These are phyloP conservation scores for Heliconius ethilla DNA, from an alignment of 2,888 invertebrate species.

Conservation along the genomic window DNA sequence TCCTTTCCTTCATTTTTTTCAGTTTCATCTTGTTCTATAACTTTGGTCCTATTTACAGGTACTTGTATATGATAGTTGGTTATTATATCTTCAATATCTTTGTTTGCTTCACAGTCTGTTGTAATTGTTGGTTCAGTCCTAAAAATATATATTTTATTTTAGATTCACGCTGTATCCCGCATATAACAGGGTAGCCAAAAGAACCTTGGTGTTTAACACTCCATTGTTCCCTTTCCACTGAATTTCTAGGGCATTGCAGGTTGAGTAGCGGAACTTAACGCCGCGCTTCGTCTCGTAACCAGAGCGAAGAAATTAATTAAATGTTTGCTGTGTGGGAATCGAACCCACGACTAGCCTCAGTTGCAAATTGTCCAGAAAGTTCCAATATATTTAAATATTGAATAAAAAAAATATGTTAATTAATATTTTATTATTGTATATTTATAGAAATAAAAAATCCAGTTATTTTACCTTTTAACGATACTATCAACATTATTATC, in stretches of 20 bases:
- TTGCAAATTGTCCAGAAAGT: no score
- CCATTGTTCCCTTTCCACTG: no score
- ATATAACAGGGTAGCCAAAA: no score
- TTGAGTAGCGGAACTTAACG: no score
- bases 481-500: slow-evolving; percentile 2
- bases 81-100: slow-evolving; percentile 70
- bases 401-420: background rate
- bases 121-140: slow-evolving; percentile 28
- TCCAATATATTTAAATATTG: background rate
- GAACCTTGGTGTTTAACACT: no score
- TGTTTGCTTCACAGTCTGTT: slow-evolving; percentile 45
- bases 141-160: background rate
- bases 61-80: slow-evolving; percentile 70
- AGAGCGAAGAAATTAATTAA: no score
- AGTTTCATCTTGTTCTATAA: background rate
- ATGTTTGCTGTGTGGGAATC: no score
- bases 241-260: no score
- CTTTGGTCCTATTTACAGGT: slow-evolving; percentile 23
- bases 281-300: no score
- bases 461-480: slow-evolving; percentile 28
- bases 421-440: background rate
- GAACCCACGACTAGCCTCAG: no score
- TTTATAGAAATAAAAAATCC: background rate
- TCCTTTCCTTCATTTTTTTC: background rate
- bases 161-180: background rate